Conservation (phyloP, 2,888 invertebrate species). For the Stenurella melanura region DNA sequence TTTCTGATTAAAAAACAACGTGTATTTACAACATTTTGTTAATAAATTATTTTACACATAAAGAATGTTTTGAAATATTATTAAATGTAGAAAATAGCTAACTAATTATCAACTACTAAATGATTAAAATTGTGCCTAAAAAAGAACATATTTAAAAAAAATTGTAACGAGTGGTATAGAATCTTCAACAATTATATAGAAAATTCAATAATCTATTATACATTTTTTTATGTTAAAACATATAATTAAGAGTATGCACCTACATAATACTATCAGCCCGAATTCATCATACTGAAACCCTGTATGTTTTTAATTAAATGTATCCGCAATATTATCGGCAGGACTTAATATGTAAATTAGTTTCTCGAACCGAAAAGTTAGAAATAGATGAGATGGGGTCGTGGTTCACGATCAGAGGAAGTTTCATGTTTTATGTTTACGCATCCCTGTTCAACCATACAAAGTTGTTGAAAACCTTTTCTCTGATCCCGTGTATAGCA, state of each 20-base stretch:
- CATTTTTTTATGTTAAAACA: neutral
- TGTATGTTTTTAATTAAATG: conserved; percentile 5
- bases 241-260: neutral
- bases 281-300: neutral
- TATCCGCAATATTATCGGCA: neutral
- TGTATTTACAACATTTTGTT: no score
- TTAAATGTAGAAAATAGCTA: no score
- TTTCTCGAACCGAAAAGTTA: conserved; percentile 8
- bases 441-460: conserved; percentile 20
- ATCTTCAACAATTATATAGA: no score
- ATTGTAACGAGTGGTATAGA: no score
- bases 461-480: conserved; percentile 25
- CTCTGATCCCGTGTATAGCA: neutral
- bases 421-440: conserved; percentile 23
- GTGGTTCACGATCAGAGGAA: conserved; percentile 23
- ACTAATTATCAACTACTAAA: no score
- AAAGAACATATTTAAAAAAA: no score
- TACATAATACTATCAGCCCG: neutral
- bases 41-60: no score
- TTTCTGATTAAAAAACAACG: no score
- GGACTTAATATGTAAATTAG: conserved; percentile 1
- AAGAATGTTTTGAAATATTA: no score
- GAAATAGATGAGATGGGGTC: neutral
- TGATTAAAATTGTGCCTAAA: no score
- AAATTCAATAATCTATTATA: no score